phyloP scores from a whole-genome alignment of 2,888 invertebrate genomes.

The Leptinotarsa haldemani region DNA sequence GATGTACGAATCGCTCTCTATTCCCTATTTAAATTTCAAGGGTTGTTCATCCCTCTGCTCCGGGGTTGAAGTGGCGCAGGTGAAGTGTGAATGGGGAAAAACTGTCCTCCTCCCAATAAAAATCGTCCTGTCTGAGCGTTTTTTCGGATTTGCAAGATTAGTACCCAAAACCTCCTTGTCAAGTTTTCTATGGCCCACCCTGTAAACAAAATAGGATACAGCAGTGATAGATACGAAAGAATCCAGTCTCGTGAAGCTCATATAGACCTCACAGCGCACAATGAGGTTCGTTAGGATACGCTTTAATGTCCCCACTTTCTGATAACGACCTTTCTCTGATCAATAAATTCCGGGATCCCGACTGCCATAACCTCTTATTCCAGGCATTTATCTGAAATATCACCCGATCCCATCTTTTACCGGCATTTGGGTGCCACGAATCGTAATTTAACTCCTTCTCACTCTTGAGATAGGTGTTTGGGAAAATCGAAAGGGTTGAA shows the following conservation, averaged over 20 bases:
- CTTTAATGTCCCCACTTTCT: neutral
- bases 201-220: neutral
- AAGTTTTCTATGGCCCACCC: no score
- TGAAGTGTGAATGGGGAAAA: no score
- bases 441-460: neutral
- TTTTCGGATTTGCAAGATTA: no score
- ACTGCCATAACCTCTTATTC: neutral
- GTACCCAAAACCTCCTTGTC: no score
- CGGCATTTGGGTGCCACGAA: neutral
- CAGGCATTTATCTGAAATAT: slow-evolving; percentile 7
- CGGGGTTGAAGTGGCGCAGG: no score
- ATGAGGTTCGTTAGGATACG: neutral
- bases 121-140: no score
- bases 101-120: no score
- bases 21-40: no score
- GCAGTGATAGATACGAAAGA: neutral
- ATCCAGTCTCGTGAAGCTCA: neutral
- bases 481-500: no score
- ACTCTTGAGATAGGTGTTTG: neutral
- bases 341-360: neutral
- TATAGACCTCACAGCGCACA: neutral
- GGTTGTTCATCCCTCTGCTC: no score
- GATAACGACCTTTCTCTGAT: neutral
- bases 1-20: no score
- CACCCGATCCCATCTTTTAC: neutral